Conservation (phyloP, 2,113 vertebrate genomes). For the Sturnira hondurensis region DNA sequence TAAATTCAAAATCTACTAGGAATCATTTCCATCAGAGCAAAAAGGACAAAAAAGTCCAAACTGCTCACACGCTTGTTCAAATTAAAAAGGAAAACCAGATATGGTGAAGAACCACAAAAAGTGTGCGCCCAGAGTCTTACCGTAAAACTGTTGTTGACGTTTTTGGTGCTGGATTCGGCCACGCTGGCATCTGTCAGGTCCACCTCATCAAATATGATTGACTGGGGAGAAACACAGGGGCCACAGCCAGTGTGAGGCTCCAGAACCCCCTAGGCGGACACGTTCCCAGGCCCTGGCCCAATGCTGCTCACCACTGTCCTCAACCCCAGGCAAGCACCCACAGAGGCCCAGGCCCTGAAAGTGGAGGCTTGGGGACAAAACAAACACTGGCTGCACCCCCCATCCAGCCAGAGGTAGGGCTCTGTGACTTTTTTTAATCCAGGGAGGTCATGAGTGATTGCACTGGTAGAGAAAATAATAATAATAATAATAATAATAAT, state of each 20-base stretch:
- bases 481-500: background rate
- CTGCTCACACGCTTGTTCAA: background rate
- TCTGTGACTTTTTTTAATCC: background rate
- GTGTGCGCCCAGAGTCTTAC: constrained; percentile 79
- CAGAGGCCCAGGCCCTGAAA: background rate
- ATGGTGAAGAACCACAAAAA: background rate
- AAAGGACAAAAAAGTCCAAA: background rate
- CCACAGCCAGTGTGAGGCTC: background rate
- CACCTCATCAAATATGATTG: constrained; percentile 98
- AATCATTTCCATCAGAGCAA: background rate
- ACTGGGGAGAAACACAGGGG: constrained; percentile 80
- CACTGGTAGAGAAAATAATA: background rate
- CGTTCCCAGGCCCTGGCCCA: background rate
- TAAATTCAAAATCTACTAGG: constrained; percentile 6
- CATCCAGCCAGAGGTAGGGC: background rate
- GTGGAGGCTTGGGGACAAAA: background rate
- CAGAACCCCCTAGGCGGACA: background rate
- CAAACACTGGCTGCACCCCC: background rate
- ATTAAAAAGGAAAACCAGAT: background rate
- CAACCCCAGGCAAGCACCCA: background rate
- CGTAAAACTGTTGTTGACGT: constrained; percentile 99
- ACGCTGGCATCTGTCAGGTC: constrained; percentile 97
- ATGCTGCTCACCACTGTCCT: background rate
- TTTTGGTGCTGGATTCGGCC: constrained; percentile 98
- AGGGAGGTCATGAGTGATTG: background rate